Percentiles rank a stretch among this genome's conserved stretches.
phyloP scores from a whole-genome alignment of 2,888 invertebrate genomes.

The Eumacrocentrus americanus region DNA sequence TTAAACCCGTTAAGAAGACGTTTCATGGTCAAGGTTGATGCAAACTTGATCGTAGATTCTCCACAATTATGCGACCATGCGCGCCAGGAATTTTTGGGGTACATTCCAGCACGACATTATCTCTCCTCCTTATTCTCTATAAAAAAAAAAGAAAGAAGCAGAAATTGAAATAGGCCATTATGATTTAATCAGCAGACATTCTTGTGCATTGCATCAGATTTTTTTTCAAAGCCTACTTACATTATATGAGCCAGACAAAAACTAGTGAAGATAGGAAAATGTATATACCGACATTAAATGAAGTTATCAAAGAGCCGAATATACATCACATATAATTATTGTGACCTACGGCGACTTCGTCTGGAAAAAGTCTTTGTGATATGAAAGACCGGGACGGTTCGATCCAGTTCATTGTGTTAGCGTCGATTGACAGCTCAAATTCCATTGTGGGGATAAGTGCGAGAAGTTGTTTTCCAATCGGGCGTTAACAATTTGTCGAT shows the following conservation, averaged over 20 bases:
- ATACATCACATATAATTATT: background rate
- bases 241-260: too few relatives aligned
- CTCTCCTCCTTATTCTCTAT: slow-evolving; percentile 22
- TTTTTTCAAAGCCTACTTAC: too few relatives aligned
- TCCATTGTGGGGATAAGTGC: slow-evolving; percentile 31
- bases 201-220: too few relatives aligned
- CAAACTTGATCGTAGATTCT: slow-evolving; percentile 27
- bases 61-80: slow-evolving; percentile 36
- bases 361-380: slow-evolving; percentile 45
- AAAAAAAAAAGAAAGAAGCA: background rate
- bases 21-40: slow-evolving; percentile 43
- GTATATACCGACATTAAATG: background rate
- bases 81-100: slow-evolving; percentile 28
- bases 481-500: slow-evolving; percentile 38
- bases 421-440: slow-evolving; percentile 40
- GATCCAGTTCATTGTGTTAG: slow-evolving; percentile 36
- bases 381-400: slow-evolving; percentile 31
- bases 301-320: background rate
- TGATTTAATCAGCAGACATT: background rate
- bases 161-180: background rate
- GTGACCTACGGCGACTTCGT: slow-evolving; percentile 40
- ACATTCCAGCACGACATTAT: slow-evolving; percentile 31
- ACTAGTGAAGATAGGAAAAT: background rate
- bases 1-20: slow-evolving; percentile 6
- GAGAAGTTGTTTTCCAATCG: slow-evolving; percentile 26